Evolutionary conservation across 2,797 vertebrate species (phyloP), one percentile per base, ranked within the genome.

Genomic region (Salarias fasciatus): DNA sequence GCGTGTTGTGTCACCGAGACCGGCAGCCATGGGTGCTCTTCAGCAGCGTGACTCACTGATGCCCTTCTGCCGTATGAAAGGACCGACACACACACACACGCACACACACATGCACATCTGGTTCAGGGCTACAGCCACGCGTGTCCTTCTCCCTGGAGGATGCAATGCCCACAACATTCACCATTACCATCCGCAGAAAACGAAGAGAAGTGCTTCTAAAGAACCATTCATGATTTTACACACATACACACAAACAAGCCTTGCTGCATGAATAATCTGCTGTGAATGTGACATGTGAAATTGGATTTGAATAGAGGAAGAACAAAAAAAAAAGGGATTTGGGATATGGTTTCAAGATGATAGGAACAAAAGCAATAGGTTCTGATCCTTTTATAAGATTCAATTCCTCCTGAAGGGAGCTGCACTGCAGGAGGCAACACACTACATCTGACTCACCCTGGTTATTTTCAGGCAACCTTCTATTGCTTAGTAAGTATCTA

Each of bases 201-300:
- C 24, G 18, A 18, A 24, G 18, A 24, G 18, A 24, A 24, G 24
- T 24, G 24, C 18, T n/a, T n/a, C n/a, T 24, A 24, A 24, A 24
- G 18, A 3, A 24, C 24, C 18, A 24, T 2, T 24, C 18, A 24
- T 24, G 18, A 24, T 35, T n/a, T n/a, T 9, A 35, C 31, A 35
- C 31, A 35, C 31, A 35, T 4, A 5, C 31, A 35, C 31, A 35
- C 31, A 5, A 1, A 35, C 31, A 35, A 4, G 33, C 45, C 63
- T 40, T 64, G 79, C 74, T 62, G 58, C 53, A 66, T 79, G 71
- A 80, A 68, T 85, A 82, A 85, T 83, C 59, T 61, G 62, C 24
- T 69, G 69, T 53, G 65, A 70, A 52, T 80, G 78, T 61, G 65
- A 73, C 68, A 68, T 75, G 71, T 69, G 78, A 82, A 83, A 90